phyloP scores from a whole-genome alignment of 2,113 vertebrate species.

The Acanthochromis polyacanthus region DNA sequence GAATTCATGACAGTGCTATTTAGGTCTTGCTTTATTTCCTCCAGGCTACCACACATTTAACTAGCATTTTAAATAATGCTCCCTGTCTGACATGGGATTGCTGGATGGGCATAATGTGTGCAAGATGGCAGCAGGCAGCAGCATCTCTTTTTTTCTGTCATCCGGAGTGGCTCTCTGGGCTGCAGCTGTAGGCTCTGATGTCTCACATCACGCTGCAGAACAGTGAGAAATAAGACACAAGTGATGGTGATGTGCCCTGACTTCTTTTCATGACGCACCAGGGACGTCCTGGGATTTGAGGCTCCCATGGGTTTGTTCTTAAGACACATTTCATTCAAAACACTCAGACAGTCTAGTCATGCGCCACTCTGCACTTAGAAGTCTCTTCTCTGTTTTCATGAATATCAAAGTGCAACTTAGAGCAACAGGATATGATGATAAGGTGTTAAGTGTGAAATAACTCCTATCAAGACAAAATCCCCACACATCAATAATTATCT shows the following conservation, averaged over 20 bases:
- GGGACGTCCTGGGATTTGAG: constrained; percentile 73
- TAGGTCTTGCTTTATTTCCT: constrained; percentile 48
- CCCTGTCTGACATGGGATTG: constrained; percentile 36
- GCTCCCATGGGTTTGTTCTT: constrained; percentile 64
- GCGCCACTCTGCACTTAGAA: constrained; percentile 52
- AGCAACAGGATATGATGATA: constrained; percentile 48
- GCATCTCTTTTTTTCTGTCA: constrained; percentile 37
- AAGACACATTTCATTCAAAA: constrained; percentile 74
- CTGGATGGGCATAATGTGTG: constrained; percentile 66
- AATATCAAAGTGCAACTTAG: constrained; percentile 61
- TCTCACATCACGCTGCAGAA: constrained; percentile 70
- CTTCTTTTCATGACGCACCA: constrained; percentile 75
- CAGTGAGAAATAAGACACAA: constrained; percentile 71
- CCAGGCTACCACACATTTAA: constrained; percentile 36
- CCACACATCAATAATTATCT: constrained; percentile 41
- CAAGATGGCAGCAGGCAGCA: constrained; percentile 53
- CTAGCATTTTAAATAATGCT: constrained; percentile 53
- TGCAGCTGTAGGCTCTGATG: constrained; percentile 69
- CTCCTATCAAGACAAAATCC: constrained; percentile 37
- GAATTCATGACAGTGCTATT: constrained; percentile 41
- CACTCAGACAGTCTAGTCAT: constrained; percentile 65
- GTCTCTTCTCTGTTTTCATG: constrained; percentile 47
- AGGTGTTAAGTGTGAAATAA: constrained; percentile 52
- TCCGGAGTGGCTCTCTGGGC: constrained; percentile 56
- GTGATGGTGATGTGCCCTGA: constrained; percentile 80